phyloP scores from a whole-genome alignment of 2,797 vertebrate species.

The Alcedo quadribrachys region DNA sequence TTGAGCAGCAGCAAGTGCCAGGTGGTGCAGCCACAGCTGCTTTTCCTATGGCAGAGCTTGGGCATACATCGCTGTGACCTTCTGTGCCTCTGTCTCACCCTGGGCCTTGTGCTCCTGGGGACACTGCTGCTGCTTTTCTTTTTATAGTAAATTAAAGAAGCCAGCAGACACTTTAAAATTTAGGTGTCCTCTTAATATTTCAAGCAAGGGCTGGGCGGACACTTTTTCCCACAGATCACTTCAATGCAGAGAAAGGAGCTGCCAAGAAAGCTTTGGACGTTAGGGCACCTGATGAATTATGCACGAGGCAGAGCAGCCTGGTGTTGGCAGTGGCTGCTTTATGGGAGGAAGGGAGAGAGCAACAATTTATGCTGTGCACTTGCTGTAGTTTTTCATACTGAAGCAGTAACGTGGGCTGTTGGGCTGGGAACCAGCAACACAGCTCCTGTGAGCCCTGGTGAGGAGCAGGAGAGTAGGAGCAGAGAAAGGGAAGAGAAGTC shows the following conservation, averaged over 20 bases:
- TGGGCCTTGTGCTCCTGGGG: neutral
- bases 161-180: neutral
- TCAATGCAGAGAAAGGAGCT: conserved; percentile 31
- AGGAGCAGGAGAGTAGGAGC: neutral
- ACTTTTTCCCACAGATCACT: neutral
- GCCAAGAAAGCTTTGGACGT: conserved; percentile 19
- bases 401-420: neutral
- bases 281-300: conserved; percentile 45
- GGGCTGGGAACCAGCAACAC: neutral
- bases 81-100: neutral
- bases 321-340: neutral
- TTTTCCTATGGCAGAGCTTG: neutral
- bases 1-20: neutral
- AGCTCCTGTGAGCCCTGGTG: neutral
- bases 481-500: neutral
- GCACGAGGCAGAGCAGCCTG: conserved; percentile 10
- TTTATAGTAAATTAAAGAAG: neutral
- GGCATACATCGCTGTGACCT: neutral
- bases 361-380: neutral
- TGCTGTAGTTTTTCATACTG: neutral
- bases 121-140: neutral
- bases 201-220: neutral
- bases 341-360: conserved; percentile 11
- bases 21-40: neutral
- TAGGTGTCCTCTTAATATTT: neutral